These are phyloP conservation scores for Craseonycteris thonglongyai DNA, from an alignment of 2,113 vertebrate genomes.

Conservation along the genomic window DNA sequence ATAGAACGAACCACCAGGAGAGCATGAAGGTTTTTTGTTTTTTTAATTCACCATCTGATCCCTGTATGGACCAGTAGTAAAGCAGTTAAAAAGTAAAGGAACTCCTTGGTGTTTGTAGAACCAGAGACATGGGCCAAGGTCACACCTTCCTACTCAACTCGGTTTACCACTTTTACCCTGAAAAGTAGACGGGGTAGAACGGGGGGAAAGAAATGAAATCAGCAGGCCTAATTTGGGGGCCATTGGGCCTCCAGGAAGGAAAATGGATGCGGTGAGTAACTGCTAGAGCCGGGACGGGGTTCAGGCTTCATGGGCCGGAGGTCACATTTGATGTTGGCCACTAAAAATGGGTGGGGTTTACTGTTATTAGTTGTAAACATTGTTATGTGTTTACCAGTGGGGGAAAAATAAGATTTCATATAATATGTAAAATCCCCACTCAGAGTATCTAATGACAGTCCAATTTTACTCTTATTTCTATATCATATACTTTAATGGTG, in stretches of 20 bases:
- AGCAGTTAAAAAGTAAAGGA: background rate
- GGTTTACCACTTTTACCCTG: background rate
- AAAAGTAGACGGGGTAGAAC: background rate
- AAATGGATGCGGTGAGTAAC: background rate
- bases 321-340: background rate
- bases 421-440: background rate
- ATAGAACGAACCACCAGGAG: background rate
- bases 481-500: background rate
- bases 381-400: background rate
- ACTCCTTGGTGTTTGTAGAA: background rate
- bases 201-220: background rate
- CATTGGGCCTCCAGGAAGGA: background rate
- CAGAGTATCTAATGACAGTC: background rate
- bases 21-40: background rate
- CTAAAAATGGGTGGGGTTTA: background rate
- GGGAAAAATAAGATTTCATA: background rate
- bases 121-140: background rate
- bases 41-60: background rate
- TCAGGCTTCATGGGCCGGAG: background rate
- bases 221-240: background rate
- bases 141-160: background rate
- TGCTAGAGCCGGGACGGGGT: background rate
- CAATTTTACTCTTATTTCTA: background rate
- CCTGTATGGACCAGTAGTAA: background rate
- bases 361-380: background rate